phyloP scores from a whole-genome alignment of 2,113 vertebrate genomes.

The Actenoides hombroni region DNA sequence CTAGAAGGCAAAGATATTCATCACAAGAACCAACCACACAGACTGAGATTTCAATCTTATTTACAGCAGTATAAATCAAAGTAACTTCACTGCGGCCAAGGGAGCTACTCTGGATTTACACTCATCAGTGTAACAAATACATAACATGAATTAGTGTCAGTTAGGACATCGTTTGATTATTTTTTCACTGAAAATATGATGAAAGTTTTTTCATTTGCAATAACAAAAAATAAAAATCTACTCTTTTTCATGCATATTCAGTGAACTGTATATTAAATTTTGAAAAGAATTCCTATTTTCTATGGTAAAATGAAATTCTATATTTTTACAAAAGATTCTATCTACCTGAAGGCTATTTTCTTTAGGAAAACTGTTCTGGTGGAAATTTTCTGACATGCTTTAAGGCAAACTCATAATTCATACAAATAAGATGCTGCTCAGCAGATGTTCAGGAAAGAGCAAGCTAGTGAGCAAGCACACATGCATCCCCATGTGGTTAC shows the following conservation, averaged over 20 bases:
- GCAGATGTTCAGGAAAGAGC: neutral
- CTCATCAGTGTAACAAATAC: neutral
- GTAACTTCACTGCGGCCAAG: neutral
- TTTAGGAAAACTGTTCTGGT: neutral
- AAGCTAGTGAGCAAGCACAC: neutral
- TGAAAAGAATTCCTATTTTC: neutral
- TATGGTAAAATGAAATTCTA: neutral
- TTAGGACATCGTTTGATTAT: neutral
- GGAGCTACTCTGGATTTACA: neutral
- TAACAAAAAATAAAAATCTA: neutral
- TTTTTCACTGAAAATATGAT: neutral
- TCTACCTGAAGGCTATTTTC: neutral
- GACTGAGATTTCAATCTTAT: neutral
- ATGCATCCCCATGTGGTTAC: neutral
- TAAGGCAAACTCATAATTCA: neutral
- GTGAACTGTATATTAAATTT: neutral
- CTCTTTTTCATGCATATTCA: neutral
- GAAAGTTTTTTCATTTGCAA: neutral
- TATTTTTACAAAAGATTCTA: neutral
- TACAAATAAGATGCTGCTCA: neutral
- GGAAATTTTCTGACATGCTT: neutral
- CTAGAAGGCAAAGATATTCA: neutral
- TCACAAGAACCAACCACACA: neutral
- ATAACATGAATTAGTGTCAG: neutral
- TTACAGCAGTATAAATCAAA: neutral